Conservation (phyloP, 1,140 invertebrate genomes). For the Macrotrachela quadricornifera region DNA sequence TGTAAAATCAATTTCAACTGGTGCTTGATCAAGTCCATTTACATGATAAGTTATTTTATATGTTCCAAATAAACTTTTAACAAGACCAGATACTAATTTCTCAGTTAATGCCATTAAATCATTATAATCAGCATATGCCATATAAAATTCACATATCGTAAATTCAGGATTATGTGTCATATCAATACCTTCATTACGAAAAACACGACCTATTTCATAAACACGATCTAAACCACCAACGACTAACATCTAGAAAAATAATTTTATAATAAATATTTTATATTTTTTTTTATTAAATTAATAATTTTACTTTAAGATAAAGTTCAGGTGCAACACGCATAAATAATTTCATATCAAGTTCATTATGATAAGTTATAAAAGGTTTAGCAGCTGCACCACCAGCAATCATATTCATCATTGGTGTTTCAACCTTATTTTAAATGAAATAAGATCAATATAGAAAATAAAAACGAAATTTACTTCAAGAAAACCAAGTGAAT, state of each 20-base stretch:
- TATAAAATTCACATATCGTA: slow-evolving; percentile 97
- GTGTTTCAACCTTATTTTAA: slow-evolving; percentile 54
- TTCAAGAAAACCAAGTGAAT: slow-evolving; percentile 80
- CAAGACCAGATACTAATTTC: slow-evolving; percentile 58
- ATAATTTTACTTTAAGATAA: slow-evolving; percentile 50
- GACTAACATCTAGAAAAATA: slow-evolving; percentile 53
- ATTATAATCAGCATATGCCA: slow-evolving; percentile 97
- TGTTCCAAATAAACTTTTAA: slow-evolving; percentile 42
- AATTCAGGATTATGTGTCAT: slow-evolving; percentile 97
- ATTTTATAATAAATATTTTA: background rate
- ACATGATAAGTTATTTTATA: slow-evolving; percentile 61
- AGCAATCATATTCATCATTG: slow-evolving; percentile 99
- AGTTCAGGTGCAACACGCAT: slow-evolving; percentile 94
- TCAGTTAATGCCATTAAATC: slow-evolving; percentile 84
- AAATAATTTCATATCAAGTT: slow-evolving; percentile 81
- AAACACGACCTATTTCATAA: slow-evolving; percentile 90
- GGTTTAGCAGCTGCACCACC: slow-evolving; percentile 96
- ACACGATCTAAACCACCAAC: slow-evolving; percentile 90
- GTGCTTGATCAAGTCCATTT: slow-evolving; percentile 57
- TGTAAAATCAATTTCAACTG: slow-evolving; percentile 72
- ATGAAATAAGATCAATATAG: slow-evolving; percentile 9
- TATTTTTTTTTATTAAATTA: slow-evolving; percentile 28
- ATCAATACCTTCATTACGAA: slow-evolving; percentile 95
- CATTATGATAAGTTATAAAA: slow-evolving; percentile 96
- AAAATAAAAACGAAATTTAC: slow-evolving; percentile 17